phyloP scores from a whole-genome alignment of 2,888 invertebrate genomes.

The Tachina fera region DNA sequence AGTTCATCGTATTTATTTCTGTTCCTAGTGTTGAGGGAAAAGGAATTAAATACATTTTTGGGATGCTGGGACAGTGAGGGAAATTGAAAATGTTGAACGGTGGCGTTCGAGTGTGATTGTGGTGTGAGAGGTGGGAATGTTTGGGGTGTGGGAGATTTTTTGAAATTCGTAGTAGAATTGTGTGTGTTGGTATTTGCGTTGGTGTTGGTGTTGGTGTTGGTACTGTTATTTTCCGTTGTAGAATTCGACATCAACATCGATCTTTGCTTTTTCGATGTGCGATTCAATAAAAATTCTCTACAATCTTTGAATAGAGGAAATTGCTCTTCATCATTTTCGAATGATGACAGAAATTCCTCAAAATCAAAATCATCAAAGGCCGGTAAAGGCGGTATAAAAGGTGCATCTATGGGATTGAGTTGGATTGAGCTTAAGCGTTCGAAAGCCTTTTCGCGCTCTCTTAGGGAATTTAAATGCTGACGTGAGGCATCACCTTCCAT shows the following conservation, averaged over 20 bases:
- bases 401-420: constrained; percentile 51
- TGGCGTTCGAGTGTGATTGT: constrained; percentile 53
- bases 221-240: constrained; percentile 66
- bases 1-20: constrained; percentile 56
- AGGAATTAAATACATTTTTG: constrained; percentile 67
- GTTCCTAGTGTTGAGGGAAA: constrained; percentile 62
- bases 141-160: constrained; percentile 53
- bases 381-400: constrained; percentile 79
- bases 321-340: constrained; percentile 86
- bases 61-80: constrained; percentile 64
- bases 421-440: constrained; percentile 56
- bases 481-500: constrained; percentile 76
- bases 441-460: constrained; percentile 66
- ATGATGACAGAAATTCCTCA: constrained; percentile 88
- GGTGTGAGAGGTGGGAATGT: constrained; percentile 60
- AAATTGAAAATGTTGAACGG: constrained; percentile 70
- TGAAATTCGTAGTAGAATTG: constrained; percentile 52
- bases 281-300: constrained; percentile 81
- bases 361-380: constrained; percentile 85
- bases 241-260: constrained; percentile 79
- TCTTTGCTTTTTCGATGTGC: constrained; percentile 79
- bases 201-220: constrained; percentile 55
- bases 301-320: constrained; percentile 84
- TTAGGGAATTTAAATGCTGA: constrained; percentile 74
- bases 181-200: constrained; percentile 57